These are phyloP conservation scores for Triops cancriformis DNA, from an alignment of 1,140 invertebrate species.

Conservation along the genomic window DNA sequence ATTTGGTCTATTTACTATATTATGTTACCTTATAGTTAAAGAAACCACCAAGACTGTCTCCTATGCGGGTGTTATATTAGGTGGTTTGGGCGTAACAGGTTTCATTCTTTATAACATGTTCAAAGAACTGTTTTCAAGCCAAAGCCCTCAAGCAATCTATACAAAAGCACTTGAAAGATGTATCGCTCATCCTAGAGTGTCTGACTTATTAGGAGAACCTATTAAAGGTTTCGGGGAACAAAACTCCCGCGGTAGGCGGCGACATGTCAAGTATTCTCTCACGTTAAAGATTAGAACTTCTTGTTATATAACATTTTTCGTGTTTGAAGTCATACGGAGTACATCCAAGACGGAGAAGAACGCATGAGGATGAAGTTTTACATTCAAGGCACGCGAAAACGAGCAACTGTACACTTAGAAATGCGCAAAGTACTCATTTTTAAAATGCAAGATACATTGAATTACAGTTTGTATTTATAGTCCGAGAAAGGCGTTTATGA, in stretches of 20 bases:
- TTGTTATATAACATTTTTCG: constrained; percentile 44
- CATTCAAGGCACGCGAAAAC: constrained; percentile 66
- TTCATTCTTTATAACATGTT: constrained; percentile 73
- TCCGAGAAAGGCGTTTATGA: constrained; percentile 63
- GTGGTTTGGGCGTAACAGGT: constrained; percentile 65
- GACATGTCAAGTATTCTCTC: constrained; percentile 48
- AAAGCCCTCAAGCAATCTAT: constrained; percentile 77
- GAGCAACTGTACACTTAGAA: constrained; percentile 75
- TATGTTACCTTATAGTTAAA: constrained; percentile 50
- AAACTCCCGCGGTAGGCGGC: constrained; percentile 60
- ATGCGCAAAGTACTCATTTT: constrained; percentile 60
- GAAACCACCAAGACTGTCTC: constrained; percentile 76
- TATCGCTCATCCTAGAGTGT: constrained; percentile 55
- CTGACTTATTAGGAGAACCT: constrained; percentile 69
- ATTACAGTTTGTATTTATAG: constrained; percentile 47
- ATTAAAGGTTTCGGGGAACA: constrained; percentile 82
- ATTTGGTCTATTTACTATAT: not conserved
- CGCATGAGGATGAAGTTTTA: constrained; percentile 84
- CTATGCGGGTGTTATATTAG: constrained; percentile 68
- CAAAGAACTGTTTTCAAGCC: constrained; percentile 73
- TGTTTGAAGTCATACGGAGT: constrained; percentile 55
- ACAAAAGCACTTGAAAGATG: constrained; percentile 65
- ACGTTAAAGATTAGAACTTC: constrained; percentile 20
- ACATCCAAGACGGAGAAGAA: constrained; percentile 60
- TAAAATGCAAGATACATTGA: not conserved